Evolutionary conservation across 2,113 vertebrate genomes (phyloP).

Genomic region (Aspiorhynchus laticeps): DNA sequence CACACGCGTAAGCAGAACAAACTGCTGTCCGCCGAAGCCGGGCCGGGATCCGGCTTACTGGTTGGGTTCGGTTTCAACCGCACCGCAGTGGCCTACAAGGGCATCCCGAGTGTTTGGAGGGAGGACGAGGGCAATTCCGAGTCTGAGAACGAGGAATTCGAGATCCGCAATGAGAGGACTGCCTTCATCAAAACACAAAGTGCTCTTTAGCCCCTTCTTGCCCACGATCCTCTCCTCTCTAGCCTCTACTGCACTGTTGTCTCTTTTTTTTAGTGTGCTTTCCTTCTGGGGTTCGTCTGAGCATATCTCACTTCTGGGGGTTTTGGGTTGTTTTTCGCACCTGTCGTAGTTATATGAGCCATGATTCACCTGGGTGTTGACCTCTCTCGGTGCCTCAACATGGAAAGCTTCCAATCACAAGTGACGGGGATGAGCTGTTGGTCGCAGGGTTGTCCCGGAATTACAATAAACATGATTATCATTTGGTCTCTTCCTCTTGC

Average conservation of each 20-base stretch:
- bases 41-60: slow-evolving; percentile 48
- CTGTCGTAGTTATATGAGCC: slow-evolving; percentile 32
- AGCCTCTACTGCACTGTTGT: slow-evolving; percentile 52
- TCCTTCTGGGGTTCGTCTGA: slow-evolving; percentile 60
- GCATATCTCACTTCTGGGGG: slow-evolving; percentile 44
- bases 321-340: neutral
- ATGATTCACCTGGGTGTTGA: slow-evolving; percentile 49
- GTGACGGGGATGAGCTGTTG: neutral
- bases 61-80: slow-evolving; percentile 66
- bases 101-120: slow-evolving; percentile 92
- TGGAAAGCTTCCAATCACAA: slow-evolving; percentile 57
- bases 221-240: slow-evolving; percentile 47
- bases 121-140: slow-evolving; percentile 86
- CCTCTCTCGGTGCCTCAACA: slow-evolving; percentile 66
- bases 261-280: slow-evolving; percentile 56
- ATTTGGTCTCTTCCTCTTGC: slow-evolving; percentile 66
- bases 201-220: slow-evolving; percentile 87
- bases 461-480: slow-evolving; percentile 69
- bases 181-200: slow-evolving; percentile 99
- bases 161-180: slow-evolving; percentile 90
- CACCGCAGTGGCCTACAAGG: slow-evolving; percentile 87
- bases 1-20: slow-evolving; percentile 81
- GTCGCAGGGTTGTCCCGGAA: neutral
- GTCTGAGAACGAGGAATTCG: slow-evolving; percentile 89
- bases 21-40: slow-evolving; percentile 80